Conservation (phyloP, 2,888 invertebrate species). For the Coenonympha glycerion region DNA sequence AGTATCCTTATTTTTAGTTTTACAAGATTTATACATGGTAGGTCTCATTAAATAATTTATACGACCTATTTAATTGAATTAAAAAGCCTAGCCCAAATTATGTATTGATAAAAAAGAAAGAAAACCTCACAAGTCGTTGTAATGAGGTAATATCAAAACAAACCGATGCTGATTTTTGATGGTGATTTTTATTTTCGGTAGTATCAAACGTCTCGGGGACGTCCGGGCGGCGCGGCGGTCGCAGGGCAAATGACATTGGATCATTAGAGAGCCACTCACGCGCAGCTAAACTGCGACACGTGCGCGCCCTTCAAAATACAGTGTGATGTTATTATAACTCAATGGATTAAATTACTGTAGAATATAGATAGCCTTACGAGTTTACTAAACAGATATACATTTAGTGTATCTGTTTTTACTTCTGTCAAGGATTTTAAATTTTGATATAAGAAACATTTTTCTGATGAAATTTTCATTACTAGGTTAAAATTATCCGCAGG, state of each 20-base stretch:
- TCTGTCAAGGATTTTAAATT: no score
- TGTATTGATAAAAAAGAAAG: constrained; percentile 17
- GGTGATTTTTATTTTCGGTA: constrained; percentile 23
- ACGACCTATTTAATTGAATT: no score
- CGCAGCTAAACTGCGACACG: constrained; percentile 68
- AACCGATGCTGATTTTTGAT: constrained; percentile 11
- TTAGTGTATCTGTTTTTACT: no score
- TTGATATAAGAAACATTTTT: no score
- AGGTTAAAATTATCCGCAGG: no score
- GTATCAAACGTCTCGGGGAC: constrained; percentile 25
- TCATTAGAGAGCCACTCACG: constrained; percentile 70
- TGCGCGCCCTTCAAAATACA: constrained; percentile 53
- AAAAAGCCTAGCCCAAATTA: background rate
- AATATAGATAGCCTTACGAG: no score
- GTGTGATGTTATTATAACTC: constrained; percentile 33
- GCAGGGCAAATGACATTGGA: constrained; percentile 41
- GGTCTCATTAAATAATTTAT: no score
- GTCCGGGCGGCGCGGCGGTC: constrained; percentile 37
- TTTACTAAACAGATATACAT: no score
- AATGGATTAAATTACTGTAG: background rate
- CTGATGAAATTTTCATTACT: no score
- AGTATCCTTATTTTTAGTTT: no score
- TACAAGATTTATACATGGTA: no score
- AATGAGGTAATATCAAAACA: constrained; percentile 23
- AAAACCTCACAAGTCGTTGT: constrained; percentile 17